Percentiles rank a stretch among this genome's conserved stretches.
phyloP scores from a whole-genome alignment of 2,888 invertebrate species.

The Proisotoma minuta region DNA sequence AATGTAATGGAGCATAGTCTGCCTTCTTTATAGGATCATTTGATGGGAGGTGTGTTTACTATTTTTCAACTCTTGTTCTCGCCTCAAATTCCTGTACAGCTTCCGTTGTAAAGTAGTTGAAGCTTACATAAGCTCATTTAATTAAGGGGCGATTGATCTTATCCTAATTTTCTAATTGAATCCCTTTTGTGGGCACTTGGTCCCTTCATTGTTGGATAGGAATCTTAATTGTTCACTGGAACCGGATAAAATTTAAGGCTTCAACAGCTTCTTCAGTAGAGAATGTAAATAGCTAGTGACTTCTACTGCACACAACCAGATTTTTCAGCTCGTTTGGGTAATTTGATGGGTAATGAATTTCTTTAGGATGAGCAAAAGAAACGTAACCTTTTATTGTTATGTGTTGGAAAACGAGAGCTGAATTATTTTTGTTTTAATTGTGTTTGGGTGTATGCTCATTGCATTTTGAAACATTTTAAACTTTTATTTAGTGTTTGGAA shows the following conservation, averaged over 20 bases:
- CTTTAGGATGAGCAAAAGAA: no score
- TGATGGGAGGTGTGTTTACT: neutral
- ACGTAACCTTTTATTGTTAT: no score
- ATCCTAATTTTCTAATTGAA: constrained; percentile 26
- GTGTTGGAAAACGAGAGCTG: neutral
- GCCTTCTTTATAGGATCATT: constrained; percentile 1
- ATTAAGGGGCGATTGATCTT: constrained; percentile 25
- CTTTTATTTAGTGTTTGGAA: no score
- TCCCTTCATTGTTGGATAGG: constrained; percentile 2
- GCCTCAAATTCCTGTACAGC: neutral
- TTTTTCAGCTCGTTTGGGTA: constrained; percentile 10
- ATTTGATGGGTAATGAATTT: constrained; percentile 7
- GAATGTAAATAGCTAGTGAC: neutral
- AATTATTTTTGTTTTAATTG: neutral
- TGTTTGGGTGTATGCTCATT: neutral
- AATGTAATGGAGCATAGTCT: neutral
- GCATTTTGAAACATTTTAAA: no score
- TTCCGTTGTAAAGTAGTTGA: constrained; percentile 15
- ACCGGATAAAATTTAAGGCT: neutral
- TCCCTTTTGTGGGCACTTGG: constrained; percentile 9
- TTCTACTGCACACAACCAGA: neutral
- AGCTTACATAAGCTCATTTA: constrained; percentile 13
- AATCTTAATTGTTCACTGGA: constrained; percentile 7
- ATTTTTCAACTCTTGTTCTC: neutral
- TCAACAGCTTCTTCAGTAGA: no score